Conservation (phyloP, 2,888 invertebrate species). For the Pardosa pseudoannulata region DNA sequence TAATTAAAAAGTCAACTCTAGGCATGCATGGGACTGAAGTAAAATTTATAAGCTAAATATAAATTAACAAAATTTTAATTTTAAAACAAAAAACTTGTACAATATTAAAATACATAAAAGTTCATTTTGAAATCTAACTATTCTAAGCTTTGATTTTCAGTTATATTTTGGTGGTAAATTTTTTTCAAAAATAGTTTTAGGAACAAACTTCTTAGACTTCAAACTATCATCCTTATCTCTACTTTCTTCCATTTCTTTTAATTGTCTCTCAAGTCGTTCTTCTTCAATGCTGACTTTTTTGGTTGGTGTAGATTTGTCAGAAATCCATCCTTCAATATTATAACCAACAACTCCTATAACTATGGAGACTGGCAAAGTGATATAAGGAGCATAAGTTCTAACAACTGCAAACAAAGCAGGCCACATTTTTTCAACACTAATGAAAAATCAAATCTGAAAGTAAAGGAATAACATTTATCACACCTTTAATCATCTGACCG, state of each 20-base stretch:
- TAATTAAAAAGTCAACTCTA: neutral
- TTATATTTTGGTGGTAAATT: constrained; percentile 77
- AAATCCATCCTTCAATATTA: constrained; percentile 83
- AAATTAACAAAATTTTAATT: neutral
- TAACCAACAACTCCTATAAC: constrained; percentile 91
- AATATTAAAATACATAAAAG: neutral
- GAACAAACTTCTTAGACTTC: constrained; percentile 81
- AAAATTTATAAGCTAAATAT: neutral
- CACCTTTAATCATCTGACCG: too few species aligned
- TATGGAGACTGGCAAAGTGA: constrained; percentile 89
- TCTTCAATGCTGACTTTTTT: constrained; percentile 72
- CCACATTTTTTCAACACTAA: constrained; percentile 78
- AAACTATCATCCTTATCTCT: constrained; percentile 82
- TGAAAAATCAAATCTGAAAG: too few species aligned
- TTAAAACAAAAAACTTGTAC: neutral
- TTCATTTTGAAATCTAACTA: too few species aligned
- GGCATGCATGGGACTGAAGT: neutral
- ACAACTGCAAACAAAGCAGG: constrained; percentile 81
- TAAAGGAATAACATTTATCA: too few species aligned
- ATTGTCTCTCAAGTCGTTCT: constrained; percentile 71
- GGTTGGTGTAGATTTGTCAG: constrained; percentile 67
- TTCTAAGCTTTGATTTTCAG: neutral
- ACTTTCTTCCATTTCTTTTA: constrained; percentile 66
- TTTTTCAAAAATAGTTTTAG: constrained; percentile 79
- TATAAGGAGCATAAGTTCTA: constrained; percentile 85